These are phyloP conservation scores for Harpalus rufipes DNA, from an alignment of 2,888 invertebrate species.

Conservation along the genomic window DNA sequence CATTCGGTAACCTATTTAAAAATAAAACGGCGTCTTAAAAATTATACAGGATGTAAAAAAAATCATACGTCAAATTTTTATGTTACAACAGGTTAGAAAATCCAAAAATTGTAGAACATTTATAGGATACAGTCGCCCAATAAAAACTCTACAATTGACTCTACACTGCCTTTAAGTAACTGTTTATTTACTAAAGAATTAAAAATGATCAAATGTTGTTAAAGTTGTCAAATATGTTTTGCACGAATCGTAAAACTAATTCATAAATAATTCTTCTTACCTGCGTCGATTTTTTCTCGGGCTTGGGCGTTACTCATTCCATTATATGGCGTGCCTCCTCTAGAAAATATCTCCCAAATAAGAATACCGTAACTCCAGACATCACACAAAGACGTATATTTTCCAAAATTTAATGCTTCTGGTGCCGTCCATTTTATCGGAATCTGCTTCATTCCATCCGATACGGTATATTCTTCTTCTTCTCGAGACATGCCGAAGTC, in stretches of 20 bases:
- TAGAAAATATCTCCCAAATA: constrained; percentile 98
- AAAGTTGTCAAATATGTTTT: too few species aligned
- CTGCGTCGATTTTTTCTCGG: constrained; percentile 94
- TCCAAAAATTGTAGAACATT: too few species aligned
- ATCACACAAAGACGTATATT: constrained; percentile 96
- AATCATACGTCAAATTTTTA: too few species aligned
- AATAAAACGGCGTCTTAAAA: too few species aligned
- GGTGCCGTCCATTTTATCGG: constrained; percentile 99
- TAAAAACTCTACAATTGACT: too few species aligned
- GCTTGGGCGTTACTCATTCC: constrained; percentile 97
- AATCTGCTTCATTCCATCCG: constrained; percentile 98
- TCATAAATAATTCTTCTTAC: constrained; percentile 81
- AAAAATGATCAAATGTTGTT: too few species aligned
- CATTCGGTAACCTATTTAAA: constrained; percentile 91
- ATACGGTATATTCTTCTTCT: constrained; percentile 97
- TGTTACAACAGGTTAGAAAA: too few species aligned
- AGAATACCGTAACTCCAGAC: constrained; percentile 98
- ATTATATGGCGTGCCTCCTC: constrained; percentile 95
- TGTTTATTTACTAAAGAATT: too few species aligned
- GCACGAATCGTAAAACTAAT: too few species aligned
- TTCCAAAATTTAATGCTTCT: constrained; percentile 97
- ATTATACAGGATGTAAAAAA: too few species aligned
- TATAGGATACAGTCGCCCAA: too few species aligned
- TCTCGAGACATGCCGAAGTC: constrained; percentile 99
- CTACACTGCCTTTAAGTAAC: too few species aligned